Percentiles rank a stretch among this genome's conserved stretches.
Evolutionary conservation across 2,888 invertebrate genomes (phyloP).

Genomic region (Chloroclystis v-ata): DNA sequence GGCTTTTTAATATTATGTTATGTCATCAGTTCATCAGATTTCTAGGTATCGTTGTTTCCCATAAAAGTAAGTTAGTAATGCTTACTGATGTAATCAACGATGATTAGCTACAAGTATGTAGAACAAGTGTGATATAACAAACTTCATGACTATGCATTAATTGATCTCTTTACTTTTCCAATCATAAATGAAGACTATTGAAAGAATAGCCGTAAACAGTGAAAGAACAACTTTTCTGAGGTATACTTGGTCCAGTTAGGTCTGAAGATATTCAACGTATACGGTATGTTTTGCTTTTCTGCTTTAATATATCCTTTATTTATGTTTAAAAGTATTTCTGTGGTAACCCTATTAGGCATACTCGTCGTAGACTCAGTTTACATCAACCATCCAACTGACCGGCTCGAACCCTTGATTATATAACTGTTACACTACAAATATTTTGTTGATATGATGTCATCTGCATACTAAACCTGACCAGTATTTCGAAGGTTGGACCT

Average conservation of each 20-base stretch:
- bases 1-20: too few relatives aligned
- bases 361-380: conserved; percentile 9
- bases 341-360: conserved; percentile 23
- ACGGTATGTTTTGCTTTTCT: too few relatives aligned
- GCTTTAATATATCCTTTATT: too few relatives aligned
- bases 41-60: background rate
- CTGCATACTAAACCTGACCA: conserved; percentile 9
- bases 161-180: too few relatives aligned
- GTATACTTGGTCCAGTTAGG: too few relatives aligned
- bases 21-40: too few relatives aligned
- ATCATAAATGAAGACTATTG: too few relatives aligned
- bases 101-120: background rate
- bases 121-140: background rate
- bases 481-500: conserved; percentile 10
- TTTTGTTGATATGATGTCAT: conserved; percentile 24
- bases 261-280: too few relatives aligned
- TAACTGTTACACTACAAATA: conserved; percentile 39
- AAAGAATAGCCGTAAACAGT: too few relatives aligned
- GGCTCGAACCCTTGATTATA: conserved; percentile 48
- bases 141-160: background rate
- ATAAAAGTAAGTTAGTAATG: background rate
- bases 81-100: background rate
- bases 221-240: too few relatives aligned
- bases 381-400: conserved; percentile 42
- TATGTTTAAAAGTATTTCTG: background rate